Conservation (phyloP, 1,140 invertebrate genomes). For the Cherax destructor region DNA sequence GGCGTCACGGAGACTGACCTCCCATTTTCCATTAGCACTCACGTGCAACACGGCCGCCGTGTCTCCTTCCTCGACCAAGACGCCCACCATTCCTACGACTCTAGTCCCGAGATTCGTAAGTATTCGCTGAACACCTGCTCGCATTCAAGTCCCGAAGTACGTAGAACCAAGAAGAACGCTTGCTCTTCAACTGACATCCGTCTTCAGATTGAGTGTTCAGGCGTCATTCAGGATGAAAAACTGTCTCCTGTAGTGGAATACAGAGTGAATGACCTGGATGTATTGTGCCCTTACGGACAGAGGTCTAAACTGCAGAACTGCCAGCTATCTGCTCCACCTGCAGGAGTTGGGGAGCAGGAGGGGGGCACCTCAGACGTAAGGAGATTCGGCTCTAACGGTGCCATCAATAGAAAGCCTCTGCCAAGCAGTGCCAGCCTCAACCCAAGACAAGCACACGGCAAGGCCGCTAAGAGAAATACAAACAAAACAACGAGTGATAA, state of each 20-base stretch:
- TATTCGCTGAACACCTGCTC: conserved; percentile 38
- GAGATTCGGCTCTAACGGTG: conserved; percentile 39
- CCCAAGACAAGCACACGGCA: conserved; percentile 10
- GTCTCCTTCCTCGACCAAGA: conserved; percentile 56
- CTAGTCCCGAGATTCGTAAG: conserved; percentile 39
- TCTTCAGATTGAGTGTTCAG: conserved; percentile 57
- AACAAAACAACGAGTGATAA: conserved; percentile 14
- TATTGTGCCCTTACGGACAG: conserved; percentile 37
- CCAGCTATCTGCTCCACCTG: neutral
- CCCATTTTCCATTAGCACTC: conserved; percentile 58
- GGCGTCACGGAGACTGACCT: conserved; percentile 53
- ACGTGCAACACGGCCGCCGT: conserved; percentile 49
- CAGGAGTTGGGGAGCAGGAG: neutral
- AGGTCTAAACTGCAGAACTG: neutral
- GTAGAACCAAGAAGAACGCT: conserved; percentile 20
- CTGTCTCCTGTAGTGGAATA: conserved; percentile 57
- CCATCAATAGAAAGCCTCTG: conserved; percentile 15
- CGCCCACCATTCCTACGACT: conserved; percentile 31
- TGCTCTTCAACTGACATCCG: conserved; percentile 58
- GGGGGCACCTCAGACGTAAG: neutral
- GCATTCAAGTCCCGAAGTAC: conserved; percentile 40
- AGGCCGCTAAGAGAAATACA: conserved; percentile 15
- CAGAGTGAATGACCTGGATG: conserved; percentile 48
- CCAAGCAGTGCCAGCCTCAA: conserved; percentile 10
- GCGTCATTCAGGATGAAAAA: conserved; percentile 37